Percentiles rank a stretch among this genome's conserved stretches.
Evolutionary conservation across 2,888 invertebrate genomes (phyloP).

Genomic region (Ophioninae sp.): DNA sequence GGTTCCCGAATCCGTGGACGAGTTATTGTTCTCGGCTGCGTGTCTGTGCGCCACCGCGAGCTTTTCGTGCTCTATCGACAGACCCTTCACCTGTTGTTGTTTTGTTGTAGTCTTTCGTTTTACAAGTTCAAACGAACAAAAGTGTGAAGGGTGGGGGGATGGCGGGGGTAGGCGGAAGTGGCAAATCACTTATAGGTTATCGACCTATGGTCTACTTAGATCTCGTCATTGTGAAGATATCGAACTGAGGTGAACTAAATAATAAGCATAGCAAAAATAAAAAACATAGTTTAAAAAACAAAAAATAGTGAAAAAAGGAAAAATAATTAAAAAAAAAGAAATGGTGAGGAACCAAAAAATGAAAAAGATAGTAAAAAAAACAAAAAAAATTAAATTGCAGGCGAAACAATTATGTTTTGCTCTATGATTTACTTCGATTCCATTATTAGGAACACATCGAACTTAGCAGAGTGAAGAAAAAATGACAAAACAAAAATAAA

Average conservation of each 20-base stretch:
- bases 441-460: too few relatives aligned
- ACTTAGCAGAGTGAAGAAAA: too few relatives aligned
- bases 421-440: neutral
- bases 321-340: neutral
- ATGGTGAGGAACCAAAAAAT: too few relatives aligned
- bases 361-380: too few relatives aligned
- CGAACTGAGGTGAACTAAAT: neutral
- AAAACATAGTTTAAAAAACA: neutral
- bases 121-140: slow-evolving; percentile 7
- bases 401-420: too few relatives aligned
- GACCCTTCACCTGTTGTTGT: slow-evolving; percentile 86
- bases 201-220: neutral
- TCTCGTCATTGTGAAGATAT: neutral
- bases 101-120: slow-evolving; percentile 38
- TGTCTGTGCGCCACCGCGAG: slow-evolving; percentile 84
- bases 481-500: neutral
- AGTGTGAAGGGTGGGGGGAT: neutral
- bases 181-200: neutral
- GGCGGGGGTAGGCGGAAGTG: neutral
- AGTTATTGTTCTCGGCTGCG: slow-evolving; percentile 76
- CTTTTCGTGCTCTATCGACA: slow-evolving; percentile 89
- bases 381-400: too few relatives aligned
- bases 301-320: neutral
- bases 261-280: neutral
- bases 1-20: slow-evolving; percentile 76